Conservation (phyloP, 1,140 invertebrate species). For the Gryon sp. region DNA sequence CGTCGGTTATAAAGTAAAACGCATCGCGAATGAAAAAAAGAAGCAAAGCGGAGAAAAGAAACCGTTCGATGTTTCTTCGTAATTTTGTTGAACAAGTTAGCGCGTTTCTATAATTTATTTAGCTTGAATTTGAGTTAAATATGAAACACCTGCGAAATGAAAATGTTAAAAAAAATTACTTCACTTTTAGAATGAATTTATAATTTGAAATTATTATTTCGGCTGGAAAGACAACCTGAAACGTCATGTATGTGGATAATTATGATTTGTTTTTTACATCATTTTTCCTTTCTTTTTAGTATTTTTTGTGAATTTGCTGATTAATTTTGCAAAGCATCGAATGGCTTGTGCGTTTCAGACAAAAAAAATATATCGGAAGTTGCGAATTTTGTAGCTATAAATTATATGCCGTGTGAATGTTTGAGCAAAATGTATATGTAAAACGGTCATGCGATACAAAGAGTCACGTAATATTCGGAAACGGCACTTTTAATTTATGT, state of each 20-base stretch:
- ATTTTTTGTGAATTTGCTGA: no score
- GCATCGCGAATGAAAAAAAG: conserved; percentile 43
- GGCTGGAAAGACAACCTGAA: no score
- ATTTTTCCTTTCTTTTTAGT: no score
- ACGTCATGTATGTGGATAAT: no score
- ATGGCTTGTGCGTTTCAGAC: conserved; percentile 3
- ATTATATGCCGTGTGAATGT: conserved; percentile 32
- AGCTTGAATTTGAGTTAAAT: conserved; percentile 5
- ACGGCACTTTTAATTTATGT: conserved; percentile 55
- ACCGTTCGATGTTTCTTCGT: conserved; percentile 36
- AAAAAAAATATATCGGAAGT: conserved; percentile 21
- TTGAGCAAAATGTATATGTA: conserved; percentile 27
- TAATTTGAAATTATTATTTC: conserved; percentile 39
- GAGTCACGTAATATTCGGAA: conserved; percentile 52
- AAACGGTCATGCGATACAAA: conserved; percentile 47
- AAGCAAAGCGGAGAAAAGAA: no score
- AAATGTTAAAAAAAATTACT: conserved; percentile 11
- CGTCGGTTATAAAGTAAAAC: conserved; percentile 51
- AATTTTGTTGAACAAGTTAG: conserved; percentile 33
- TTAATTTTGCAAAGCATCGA: background rate
- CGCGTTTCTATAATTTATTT: conserved; percentile 33
- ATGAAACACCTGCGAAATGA: conserved; percentile 33
- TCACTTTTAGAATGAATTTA: conserved; percentile 4
- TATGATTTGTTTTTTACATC: no score
- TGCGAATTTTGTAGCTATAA: conserved; percentile 16